Base-by-base conservation (phyloP, 1,140 invertebrate species). In the Drosophila sp. region DNA sequence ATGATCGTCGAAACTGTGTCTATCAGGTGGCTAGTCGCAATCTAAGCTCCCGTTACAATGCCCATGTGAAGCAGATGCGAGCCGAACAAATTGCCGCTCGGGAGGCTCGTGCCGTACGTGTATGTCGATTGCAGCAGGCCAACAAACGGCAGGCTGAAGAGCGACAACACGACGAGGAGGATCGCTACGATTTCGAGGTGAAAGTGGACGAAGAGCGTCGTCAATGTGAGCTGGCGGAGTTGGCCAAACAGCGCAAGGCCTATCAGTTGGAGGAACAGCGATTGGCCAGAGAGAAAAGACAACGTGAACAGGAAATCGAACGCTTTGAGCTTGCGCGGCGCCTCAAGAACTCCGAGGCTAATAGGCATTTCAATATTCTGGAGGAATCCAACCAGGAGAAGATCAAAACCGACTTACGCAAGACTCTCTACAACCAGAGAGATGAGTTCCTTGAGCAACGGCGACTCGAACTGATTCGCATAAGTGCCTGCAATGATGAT, bases 1-100 rank as follows among this genome's bases (percentile, higher is more conserved):
- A 89, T 17, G 66, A 84, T 10, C 71, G 84, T 0, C 67, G 76
- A 3, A 80, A 70, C 17, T 89, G 84, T 33, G 74, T 89, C 30
- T 60, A 68, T 32, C 54, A 4, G 6, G 75, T 84, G 1, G 66
- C 77, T 1, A 23, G 33, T 5, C 77, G 78, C 2, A 50, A 76
- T 40, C 30, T 89, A n/a, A 32, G 63, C 8, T 25, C 11, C 0
- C 73, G 66, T 6, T 72, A 61, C 11, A 57, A 57, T 3, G 29
- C 47, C 2, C 80, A 90, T 8, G 29, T 71, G 1, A 57, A 66
- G 35, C 4, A 60, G 1, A 38, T 72, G 8, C 74, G 80, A 0
- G 29, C 54, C n/a, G 35, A 63, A 5, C 54, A 60, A n/a, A 0
- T 33, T 33, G 0, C 7, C 30, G 0, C 47, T 62, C 17, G 80